A percentile compares a stretch with the other conserved stretches of the same genome.
phyloP scores from a whole-genome alignment of 2,113 vertebrate species.

The Lanius ludovicianus region DNA sequence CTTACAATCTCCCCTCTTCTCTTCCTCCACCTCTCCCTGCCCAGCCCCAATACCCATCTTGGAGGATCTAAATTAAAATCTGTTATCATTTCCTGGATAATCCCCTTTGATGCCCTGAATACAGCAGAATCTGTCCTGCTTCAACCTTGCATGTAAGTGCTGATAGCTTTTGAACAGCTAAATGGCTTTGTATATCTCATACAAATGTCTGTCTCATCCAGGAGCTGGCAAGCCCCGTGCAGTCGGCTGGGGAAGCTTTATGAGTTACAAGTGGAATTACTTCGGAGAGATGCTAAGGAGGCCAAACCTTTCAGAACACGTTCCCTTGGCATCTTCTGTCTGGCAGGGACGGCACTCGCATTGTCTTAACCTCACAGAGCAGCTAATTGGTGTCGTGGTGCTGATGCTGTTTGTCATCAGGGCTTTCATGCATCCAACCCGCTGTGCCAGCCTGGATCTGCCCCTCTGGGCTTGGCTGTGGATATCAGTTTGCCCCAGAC shows the following conservation, averaged over 20 bases:
- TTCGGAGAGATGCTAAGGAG: slow-evolving; percentile 40
- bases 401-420: not conserved
- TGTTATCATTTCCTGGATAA: slow-evolving; percentile 74
- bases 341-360: not conserved
- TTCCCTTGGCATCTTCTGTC: not conserved
- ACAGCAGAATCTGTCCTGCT: slow-evolving; percentile 64
- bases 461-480: not conserved
- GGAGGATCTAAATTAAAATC: slow-evolving; percentile 82
- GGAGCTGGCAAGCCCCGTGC: slow-evolving; percentile 27
- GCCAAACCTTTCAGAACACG: not conserved
- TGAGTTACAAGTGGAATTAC: slow-evolving; percentile 58
- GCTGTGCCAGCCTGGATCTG: not conserved
- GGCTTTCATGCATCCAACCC: not conserved
- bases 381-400: not conserved
- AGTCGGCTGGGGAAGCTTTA: slow-evolving; percentile 45
- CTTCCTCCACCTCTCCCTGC: not conserved
- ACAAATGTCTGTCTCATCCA: slow-evolving; percentile 54
- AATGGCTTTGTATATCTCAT: slow-evolving; percentile 68
- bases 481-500: not conserved
- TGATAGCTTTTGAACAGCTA: slow-evolving; percentile 72
- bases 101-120: slow-evolving; percentile 75
- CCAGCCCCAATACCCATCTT: slow-evolving; percentile 38
- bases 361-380: not conserved
- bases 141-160: slow-evolving; percentile 59
- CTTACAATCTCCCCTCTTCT: not conserved